These are phyloP conservation scores for Ophion ventricosus DNA, from an alignment of 2,888 invertebrate species.

Conservation along the genomic window DNA sequence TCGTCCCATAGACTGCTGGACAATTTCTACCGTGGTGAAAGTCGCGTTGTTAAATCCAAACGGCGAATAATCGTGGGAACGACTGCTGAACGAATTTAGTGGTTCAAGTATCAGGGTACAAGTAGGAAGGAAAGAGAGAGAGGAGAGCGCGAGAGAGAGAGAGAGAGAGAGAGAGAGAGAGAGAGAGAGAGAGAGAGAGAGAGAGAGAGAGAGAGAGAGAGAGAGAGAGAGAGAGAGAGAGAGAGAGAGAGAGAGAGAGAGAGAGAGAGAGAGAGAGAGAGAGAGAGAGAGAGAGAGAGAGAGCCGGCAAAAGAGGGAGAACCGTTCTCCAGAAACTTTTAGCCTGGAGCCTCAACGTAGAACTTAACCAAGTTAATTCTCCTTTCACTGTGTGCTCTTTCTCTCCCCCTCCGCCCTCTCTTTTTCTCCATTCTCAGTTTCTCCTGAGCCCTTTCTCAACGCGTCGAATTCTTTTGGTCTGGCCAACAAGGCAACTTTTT, in stretches of 20 bases:
- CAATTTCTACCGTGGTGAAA: constrained; percentile 24
- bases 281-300: constrained; percentile 14
- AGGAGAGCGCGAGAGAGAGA: not conserved
- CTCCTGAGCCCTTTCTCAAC: not conserved
- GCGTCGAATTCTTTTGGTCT: constrained; percentile 29
- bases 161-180: not conserved
- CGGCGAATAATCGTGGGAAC: constrained; percentile 67
- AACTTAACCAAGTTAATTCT: constrained; percentile 64
- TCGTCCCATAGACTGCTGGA: not conserved
- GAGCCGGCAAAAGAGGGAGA: not conserved
- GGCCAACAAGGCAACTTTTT: constrained; percentile 20
- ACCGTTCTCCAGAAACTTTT: constrained; percentile 57
- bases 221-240: not conserved
- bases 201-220: constrained; percentile 10
- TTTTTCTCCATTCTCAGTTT: not conserved
- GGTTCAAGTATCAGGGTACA: constrained; percentile 43
- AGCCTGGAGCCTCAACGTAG: constrained; percentile 53
- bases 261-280: not conserved
- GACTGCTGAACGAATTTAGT: constrained; percentile 57
- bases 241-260: not conserved
- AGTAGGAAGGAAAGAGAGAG: not conserved
- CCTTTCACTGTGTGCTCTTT: constrained; percentile 39
- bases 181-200: not conserved
- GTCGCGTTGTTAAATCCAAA: constrained; percentile 57
- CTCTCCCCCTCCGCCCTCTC: too few species aligned